Conservation (phyloP, 1,140 invertebrate genomes). For the Orchestia grillus region DNA sequence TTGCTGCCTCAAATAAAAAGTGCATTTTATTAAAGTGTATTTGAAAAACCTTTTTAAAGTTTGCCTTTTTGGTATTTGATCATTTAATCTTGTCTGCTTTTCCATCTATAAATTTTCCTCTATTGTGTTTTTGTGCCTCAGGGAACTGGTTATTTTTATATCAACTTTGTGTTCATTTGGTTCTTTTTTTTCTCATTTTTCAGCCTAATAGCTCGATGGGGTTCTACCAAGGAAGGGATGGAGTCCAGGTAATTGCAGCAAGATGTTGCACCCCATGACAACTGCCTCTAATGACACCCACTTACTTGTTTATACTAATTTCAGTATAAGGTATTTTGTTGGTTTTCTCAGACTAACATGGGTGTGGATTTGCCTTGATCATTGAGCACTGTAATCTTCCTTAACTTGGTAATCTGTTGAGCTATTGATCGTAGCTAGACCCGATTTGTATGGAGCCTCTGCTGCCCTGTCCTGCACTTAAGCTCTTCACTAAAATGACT, state of each 20-base stretch:
- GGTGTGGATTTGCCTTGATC: background rate
- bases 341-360: background rate
- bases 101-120: slow-evolving; percentile 13
- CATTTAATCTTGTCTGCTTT: slow-evolving; percentile 41
- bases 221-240: slow-evolving; percentile 47
- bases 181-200: slow-evolving; percentile 42
- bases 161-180: slow-evolving; percentile 40
- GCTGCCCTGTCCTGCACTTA: background rate
- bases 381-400: background rate
- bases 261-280: background rate
- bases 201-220: slow-evolving; percentile 42
- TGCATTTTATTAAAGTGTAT: slow-evolving; percentile 32
- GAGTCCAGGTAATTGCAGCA: slow-evolving; percentile 36
- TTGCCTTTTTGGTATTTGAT: slow-evolving; percentile 33
- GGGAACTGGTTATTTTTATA: slow-evolving; percentile 4
- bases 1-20: background rate
- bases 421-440: background rate
- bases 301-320: background rate
- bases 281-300: background rate
- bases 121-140: slow-evolving; percentile 2
- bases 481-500: background rate
- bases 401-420: background rate
- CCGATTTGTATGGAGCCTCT: background rate
- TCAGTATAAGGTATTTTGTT: background rate
- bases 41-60: slow-evolving; percentile 17